These are phyloP conservation scores for Poeciliopsis infans DNA, from an alignment of 2,797 vertebrate species.

Conservation along the genomic window DNA sequence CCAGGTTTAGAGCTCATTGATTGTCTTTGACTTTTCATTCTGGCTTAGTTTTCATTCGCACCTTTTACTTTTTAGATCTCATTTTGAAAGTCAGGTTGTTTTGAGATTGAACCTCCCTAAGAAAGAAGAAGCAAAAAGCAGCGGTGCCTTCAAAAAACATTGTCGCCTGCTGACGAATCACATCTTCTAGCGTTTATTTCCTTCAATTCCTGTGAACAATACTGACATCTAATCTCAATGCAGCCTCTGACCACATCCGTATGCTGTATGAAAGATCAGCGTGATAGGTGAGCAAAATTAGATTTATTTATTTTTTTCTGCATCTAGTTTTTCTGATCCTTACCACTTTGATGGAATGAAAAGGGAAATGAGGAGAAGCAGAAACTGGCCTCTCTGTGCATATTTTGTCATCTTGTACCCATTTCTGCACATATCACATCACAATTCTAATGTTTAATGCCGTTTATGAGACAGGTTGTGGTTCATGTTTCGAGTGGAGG, in stretches of 20 bases:
- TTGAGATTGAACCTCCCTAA: slow-evolving; percentile 20
- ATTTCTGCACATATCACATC: background rate
- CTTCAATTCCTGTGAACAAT: background rate
- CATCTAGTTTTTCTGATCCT: slow-evolving; percentile 30
- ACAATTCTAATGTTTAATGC: background rate
- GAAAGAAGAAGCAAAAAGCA: background rate
- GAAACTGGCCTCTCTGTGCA: slow-evolving; percentile 1
- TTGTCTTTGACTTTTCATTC: slow-evolving; percentile 34
- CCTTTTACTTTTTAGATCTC: slow-evolving; percentile 11
- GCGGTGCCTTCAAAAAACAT: background rate
- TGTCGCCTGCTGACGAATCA: background rate
- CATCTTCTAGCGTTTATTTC: background rate
- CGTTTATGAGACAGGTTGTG: background rate
- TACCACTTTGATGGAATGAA: slow-evolving; percentile 31
- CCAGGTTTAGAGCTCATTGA: slow-evolving; percentile 27
- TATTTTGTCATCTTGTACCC: slow-evolving; percentile 16
- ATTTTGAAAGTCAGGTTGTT: background rate
- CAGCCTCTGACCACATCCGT: slow-evolving; percentile 31
- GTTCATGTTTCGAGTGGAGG: background rate
- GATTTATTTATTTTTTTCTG: slow-evolving; percentile 15
- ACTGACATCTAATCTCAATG: slow-evolving; percentile 35
- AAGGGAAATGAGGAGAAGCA: slow-evolving; percentile 26
- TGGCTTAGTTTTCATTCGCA: slow-evolving; percentile 11
- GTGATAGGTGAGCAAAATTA: slow-evolving; percentile 44
- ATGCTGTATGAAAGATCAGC: slow-evolving; percentile 55